Conservation (phyloP, 2,113 vertebrate genomes). For the Acrocephalus kingi region DNA sequence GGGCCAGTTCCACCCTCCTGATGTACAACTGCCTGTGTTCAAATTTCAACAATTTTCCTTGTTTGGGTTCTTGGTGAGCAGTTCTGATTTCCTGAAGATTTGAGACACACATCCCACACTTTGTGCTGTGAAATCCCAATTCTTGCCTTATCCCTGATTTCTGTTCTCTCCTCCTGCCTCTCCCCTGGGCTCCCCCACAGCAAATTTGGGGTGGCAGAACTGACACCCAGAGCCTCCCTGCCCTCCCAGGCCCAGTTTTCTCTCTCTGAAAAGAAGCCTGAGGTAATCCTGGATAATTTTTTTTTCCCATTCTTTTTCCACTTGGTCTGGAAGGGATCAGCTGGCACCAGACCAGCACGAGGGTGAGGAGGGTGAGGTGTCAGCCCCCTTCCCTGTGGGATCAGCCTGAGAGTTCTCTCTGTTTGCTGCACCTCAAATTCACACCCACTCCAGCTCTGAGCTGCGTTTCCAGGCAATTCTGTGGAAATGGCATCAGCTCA, state of each 20-base stretch:
- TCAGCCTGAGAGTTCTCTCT: accelerated
- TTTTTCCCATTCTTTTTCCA: background rate
- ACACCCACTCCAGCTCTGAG: background rate
- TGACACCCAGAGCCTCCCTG: accelerated
- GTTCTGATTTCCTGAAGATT: background rate
- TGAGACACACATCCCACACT: background rate
- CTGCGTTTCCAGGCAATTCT: background rate
- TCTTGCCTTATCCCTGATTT: background rate
- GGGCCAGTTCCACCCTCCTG: background rate
- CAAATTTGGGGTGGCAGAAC: background rate
- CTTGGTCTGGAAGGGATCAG: background rate
- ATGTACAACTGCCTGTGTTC: no score
- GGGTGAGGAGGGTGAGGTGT: background rate
- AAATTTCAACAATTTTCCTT: background rate
- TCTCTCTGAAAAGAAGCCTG: background rate
- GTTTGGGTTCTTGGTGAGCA: background rate
- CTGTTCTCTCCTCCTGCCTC: background rate
- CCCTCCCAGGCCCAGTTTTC: background rate
- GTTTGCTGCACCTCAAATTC: background rate
- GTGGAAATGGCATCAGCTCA: background rate
- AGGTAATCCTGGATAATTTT: background rate
- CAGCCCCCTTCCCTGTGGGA: background rate
- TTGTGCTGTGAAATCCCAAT: background rate
- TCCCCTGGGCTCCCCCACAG: background rate
- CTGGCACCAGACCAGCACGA: accelerated